phyloP scores from a whole-genome alignment of 1,140 invertebrate genomes.

The Antheraea mylitta region DNA sequence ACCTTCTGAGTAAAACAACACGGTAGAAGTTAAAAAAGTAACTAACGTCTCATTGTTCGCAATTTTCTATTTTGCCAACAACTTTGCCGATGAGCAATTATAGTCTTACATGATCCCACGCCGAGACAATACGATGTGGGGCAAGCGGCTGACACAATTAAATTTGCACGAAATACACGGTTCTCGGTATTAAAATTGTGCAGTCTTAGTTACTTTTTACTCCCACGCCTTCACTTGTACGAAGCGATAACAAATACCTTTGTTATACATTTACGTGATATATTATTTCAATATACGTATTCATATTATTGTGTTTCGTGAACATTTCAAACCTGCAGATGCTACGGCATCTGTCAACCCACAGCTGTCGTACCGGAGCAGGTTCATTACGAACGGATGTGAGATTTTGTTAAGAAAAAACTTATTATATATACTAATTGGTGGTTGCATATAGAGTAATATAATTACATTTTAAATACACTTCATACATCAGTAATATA shows the following conservation, averaged over 20 bases:
- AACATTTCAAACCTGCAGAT: slow-evolving; percentile 7
- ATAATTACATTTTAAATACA: no score
- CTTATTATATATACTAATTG: neutral
- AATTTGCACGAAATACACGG: slow-evolving; percentile 60
- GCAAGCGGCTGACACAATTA: slow-evolving; percentile 71
- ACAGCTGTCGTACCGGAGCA: slow-evolving; percentile 18
- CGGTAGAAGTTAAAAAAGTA: slow-evolving; percentile 42
- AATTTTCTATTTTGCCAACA: slow-evolving; percentile 64
- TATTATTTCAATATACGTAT: neutral
- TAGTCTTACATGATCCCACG: slow-evolving; percentile 57
- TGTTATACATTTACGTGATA: neutral
- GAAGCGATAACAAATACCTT: slow-evolving; percentile 1
- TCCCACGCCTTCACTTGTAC: slow-evolving; percentile 53
- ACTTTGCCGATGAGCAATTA: slow-evolving; percentile 55
- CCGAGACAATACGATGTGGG: slow-evolving; percentile 67
- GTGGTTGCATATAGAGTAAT: no score
- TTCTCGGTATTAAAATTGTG: slow-evolving; percentile 46
- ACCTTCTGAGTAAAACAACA: neutral
- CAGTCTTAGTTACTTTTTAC: slow-evolving; percentile 41
- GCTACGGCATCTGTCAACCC: slow-evolving; percentile 20
- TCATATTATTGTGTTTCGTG: neutral
- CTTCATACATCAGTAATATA: no score
- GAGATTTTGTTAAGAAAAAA: neutral
- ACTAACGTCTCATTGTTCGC: slow-evolving; percentile 48
- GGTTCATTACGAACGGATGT: slow-evolving; percentile 4